Evolutionary conservation across 2,113 vertebrate species (phyloP).

Genomic region (Chaetodon auriga): DNA sequence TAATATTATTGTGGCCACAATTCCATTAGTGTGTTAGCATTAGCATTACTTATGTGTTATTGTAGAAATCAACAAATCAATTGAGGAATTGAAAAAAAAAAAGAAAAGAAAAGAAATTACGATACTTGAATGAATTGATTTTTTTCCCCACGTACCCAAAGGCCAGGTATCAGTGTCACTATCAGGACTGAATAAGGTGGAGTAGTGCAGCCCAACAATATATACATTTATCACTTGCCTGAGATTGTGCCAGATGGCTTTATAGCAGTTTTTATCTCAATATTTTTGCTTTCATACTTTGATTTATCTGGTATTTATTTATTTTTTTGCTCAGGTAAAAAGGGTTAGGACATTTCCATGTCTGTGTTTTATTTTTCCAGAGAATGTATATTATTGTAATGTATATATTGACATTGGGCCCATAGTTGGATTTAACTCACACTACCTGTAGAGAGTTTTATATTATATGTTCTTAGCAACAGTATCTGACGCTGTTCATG

Average conservation of each 20-base stretch:
- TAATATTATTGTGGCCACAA: too few species aligned
- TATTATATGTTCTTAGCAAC: slow-evolving; percentile 1
- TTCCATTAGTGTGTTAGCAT: too few species aligned
- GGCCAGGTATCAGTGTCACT: too few species aligned
- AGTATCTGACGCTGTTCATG: slow-evolving; percentile 12
- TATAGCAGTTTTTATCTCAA: neutral
- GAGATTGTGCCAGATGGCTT: neutral
- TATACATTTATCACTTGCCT: neutral
- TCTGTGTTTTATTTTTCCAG: neutral
- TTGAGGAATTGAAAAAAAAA: too few species aligned
- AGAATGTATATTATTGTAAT: neutral
- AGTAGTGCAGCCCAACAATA: neutral
- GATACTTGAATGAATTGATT: too few species aligned
- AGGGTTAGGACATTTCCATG: neutral
- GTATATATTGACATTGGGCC: neutral
- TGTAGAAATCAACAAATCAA: too few species aligned
- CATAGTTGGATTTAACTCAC: neutral
- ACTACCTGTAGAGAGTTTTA: neutral
- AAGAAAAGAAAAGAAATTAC: too few species aligned
- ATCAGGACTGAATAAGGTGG: too few species aligned
- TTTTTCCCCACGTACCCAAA: too few species aligned
- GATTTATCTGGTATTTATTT: neutral
- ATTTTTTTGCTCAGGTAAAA: neutral
- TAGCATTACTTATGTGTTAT: too few species aligned
- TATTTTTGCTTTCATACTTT: neutral